Conservation (phyloP, 2,888 invertebrate species). For the Plebejus anna region DNA sequence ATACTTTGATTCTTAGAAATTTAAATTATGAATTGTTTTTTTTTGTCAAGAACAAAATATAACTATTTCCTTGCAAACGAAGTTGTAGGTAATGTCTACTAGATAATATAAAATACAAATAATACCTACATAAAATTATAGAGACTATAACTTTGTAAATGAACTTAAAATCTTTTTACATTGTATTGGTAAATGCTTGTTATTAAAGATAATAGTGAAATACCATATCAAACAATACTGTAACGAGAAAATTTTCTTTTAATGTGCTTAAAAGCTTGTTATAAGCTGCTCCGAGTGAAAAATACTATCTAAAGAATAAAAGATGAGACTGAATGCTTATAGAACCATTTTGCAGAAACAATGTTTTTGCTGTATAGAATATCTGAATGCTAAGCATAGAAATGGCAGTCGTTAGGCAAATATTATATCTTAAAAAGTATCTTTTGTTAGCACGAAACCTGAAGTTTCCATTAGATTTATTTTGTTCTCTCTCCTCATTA, state of each 20-base stretch:
- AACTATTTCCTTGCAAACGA: no score
- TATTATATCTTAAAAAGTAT: constrained; percentile 27
- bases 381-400: constrained; percentile 26
- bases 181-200: not conserved
- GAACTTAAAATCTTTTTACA: not conserved
- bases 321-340: constrained; percentile 24
- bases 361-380: constrained; percentile 25
- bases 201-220: not conserved
- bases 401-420: constrained; percentile 27
- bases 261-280: constrained; percentile 16
- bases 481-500: not conserved
- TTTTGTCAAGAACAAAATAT: no score
- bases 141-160: not conserved
- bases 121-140: no score
- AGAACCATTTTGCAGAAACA: constrained; percentile 22
- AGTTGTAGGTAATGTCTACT: no score
- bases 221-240: not conserved
- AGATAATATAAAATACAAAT: no score
- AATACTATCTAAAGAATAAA: constrained; percentile 24
- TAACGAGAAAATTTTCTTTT: not conserved
- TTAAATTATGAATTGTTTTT: no score
- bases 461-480: constrained; percentile 17
- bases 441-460: constrained; percentile 12
- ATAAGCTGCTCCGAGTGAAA: constrained; percentile 17
- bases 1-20: no score